Evolutionary conservation across 1,140 invertebrate species (phyloP), one percentile per base, ranked within the genome.

Genomic region (Bathynomus jamesi): DNA sequence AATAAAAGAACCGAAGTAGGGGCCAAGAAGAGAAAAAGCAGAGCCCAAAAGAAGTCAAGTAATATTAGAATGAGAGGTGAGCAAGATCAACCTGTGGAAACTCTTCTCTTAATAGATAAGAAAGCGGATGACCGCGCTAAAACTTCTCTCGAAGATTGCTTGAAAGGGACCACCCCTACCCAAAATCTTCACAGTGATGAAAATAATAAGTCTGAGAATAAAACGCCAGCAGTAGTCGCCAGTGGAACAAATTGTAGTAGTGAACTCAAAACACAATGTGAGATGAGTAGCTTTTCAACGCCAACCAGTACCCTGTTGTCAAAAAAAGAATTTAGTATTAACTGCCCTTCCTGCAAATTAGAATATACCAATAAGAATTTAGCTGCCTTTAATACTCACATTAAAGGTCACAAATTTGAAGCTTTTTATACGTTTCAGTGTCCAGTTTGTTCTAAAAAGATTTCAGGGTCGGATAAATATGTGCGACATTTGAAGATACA

Each of bases 11-110:
- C 67, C 13, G 76, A 74, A 61, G 70, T 64, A 61, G 76, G 76
- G n/a, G 72, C 76, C 25, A 77, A 72, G 60, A 77, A 74, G 40
- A 71, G 76, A 29, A 77, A 77, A 61, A 74, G 76, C 27, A 69
- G 71, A 61, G 76, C 70, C 27, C 76, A 72, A 64, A 74, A 70
- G 64, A 77, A 77, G 67, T 67, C 76, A 31, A 77, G 70, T 64
- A 67, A 69, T 28, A 74, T 74, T 27, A 68, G 70, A 69, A 74
- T 74, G 72, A 60, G 64, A n/a, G 72, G 67, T 13, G 70, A 74
- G n/a, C n/a, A n/a, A n/a, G n/a, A n/a, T n/a, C n/a, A n/a, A n/a
- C n/a, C n/a, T n/a, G n/a, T n/a, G n/a, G n/a, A n/a, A n/a, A n/a
- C n/a, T n/a, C n/a, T n/a, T n/a, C n/a, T n/a, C n/a, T n/a, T n/a